Evolutionary conservation across 2,113 vertebrate genomes (phyloP), one percentile per base, ranked within the genome.

Genomic region (Mixornis gularis): DNA sequence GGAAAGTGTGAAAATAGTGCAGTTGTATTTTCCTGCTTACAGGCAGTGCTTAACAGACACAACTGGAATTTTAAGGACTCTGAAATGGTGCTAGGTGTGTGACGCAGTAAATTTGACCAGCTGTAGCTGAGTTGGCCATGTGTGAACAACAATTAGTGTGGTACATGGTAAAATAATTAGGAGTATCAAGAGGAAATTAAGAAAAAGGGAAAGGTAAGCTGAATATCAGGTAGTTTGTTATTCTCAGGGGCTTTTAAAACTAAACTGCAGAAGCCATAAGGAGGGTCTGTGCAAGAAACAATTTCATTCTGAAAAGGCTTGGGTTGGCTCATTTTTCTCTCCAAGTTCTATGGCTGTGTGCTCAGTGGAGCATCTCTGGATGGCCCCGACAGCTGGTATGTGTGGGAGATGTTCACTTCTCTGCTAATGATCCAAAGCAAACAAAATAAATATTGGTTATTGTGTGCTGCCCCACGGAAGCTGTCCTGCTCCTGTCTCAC

Each of bases 391-490:
- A 85, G 72, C 76, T 91, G 92, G 29, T 66, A 4, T 74, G 69
- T 1, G 6, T 40, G 71, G 68, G 81, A 38, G 68, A 17, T 44
- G 77, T 68, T 90, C 76, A 34, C 52, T 94, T 68, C 85, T 56
- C 86, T 90, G 80, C 76, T 88, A 72, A 81, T 64, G 53, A 93
- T 74, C 70, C 93, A 90, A 69, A 90, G 9, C 82, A 92, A 88
- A 66, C 52, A 38, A 40, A 79, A 76, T 51, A 56, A 89, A 83
- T 85, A 13, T 2, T 83, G 64, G 55, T 70, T 77, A 58, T n/a
- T 83, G 63, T 48, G 36, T 74, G 52, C 56, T 71, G 82, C 56
- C 76, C 76, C 43, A 26, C 7, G 1, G 44, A 85, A 79, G 55
- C 55, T 72, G 55, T 29, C 55, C 44, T 79, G 46, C 34, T 65